Evolutionary conservation across 2,113 vertebrate species (phyloP).

Genomic region (Rutilus rutilus): DNA sequence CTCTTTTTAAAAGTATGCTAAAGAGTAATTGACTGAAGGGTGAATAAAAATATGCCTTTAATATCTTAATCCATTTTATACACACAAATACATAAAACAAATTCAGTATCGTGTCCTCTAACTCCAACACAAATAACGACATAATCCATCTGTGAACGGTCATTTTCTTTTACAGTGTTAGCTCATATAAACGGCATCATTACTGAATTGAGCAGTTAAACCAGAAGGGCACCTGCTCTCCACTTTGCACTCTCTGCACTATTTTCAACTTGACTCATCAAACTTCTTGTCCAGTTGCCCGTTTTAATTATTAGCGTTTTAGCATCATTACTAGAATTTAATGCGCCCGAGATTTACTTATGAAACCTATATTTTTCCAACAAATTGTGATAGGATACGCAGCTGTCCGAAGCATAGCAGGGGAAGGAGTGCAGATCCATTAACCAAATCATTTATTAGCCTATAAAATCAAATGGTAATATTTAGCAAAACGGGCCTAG

Average conservation of each 20-base stretch:
- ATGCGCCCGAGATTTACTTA: slow-evolving; percentile 75
- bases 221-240: slow-evolving; percentile 36
- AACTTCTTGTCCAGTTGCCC: slow-evolving; percentile 72
- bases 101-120: not conserved
- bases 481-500: slow-evolving; percentile 75
- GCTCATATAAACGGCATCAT: slow-evolving; percentile 36
- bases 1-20: not conserved
- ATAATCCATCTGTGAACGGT: slow-evolving; percentile 9
- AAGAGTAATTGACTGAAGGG: not conserved
- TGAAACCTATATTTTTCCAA: slow-evolving; percentile 80
- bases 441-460: slow-evolving; percentile 81
- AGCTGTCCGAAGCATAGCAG: slow-evolving; percentile 72
- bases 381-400: slow-evolving; percentile 77
- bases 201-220: slow-evolving; percentile 30
- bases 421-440: slow-evolving; percentile 74
- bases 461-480: slow-evolving; percentile 79
- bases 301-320: slow-evolving; percentile 80
- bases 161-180: slow-evolving; percentile 34
- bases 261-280: slow-evolving; percentile 62
- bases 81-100: not conserved
- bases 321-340: slow-evolving; percentile 81
- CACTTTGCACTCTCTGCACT: slow-evolving; percentile 56
- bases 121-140: slow-evolving; percentile 6
- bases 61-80: not conserved
- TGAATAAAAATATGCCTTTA: not conserved